A percentile compares a stretch with the other conserved stretches of the same genome.
Evolutionary conservation across 2,888 invertebrate species (phyloP).

Genomic region (Dasypolia templi): DNA sequence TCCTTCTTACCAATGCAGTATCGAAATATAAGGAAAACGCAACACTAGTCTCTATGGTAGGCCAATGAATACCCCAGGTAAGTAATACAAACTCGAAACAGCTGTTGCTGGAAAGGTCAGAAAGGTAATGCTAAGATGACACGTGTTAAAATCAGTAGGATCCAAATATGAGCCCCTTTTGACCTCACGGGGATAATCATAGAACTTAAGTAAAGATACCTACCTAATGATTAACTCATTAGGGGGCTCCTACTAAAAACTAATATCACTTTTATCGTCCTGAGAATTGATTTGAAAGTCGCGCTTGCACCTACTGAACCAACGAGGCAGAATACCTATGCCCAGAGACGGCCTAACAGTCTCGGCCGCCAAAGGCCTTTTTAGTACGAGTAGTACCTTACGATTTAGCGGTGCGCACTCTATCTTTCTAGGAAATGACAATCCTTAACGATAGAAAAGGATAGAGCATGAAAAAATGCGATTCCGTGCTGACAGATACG

Average conservation of each 20-base stretch:
- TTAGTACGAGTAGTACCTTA: no score
- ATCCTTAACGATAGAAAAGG: no score
- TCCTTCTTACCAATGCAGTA: constrained; percentile 36
- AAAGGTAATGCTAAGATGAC: not conserved
- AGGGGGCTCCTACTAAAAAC: not conserved
- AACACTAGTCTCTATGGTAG: not conserved
- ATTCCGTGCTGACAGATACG: no score
- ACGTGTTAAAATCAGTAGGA: not conserved
- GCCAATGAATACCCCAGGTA: not conserved
- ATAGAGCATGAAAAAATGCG: no score
- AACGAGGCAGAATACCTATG: no score
- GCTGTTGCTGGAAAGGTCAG: not conserved
- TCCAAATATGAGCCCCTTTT: not conserved
- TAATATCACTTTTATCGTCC: not conserved
- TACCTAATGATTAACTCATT: not conserved
- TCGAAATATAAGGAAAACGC: constrained; percentile 27
- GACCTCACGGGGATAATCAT: not conserved
- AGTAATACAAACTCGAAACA: not conserved
- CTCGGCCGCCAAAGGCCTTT: no score
- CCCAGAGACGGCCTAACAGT: no score
- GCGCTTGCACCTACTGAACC: not conserved
- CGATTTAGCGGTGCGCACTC: no score
- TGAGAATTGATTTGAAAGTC: not conserved
- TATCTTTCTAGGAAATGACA: no score
- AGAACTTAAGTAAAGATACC: not conserved